Percentiles rank a stretch among this genome's conserved stretches.
Conservation (phyloP, 2,888 invertebrate genomes). For the Macrosoma leucophasiata region DNA sequence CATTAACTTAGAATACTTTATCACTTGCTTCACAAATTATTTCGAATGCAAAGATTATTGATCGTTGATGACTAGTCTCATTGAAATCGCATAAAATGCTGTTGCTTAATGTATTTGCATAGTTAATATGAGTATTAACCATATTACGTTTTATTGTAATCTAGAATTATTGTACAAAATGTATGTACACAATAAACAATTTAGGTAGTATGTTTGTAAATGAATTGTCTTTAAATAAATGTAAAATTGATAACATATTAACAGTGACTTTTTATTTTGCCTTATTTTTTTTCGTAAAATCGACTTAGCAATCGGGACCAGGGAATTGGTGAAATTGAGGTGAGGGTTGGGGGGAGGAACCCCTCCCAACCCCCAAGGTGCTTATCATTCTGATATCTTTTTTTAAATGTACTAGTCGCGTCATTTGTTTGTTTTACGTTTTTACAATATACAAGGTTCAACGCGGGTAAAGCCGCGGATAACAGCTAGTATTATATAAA, state of each 20-base stretch:
- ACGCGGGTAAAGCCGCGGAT: too few species aligned
- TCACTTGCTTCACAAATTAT: slow-evolving; percentile 29
- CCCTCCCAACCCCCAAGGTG: too few species aligned
- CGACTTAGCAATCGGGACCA: too few species aligned
- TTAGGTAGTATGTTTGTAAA: slow-evolving; percentile 66
- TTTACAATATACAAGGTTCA: too few species aligned
- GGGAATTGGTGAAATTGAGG: too few species aligned
- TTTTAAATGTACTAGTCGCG: too few species aligned
- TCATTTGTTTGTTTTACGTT: too few species aligned
- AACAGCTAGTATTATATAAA: too few species aligned
- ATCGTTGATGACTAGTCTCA: slow-evolving; percentile 60
- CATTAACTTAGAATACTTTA: slow-evolving; percentile 20
- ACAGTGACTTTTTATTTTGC: slow-evolving; percentile 24
- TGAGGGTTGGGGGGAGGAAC: too few species aligned
- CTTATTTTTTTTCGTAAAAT: not conserved
- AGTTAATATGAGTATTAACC: slow-evolving; percentile 56
- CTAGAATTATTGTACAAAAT: slow-evolving; percentile 61
- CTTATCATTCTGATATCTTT: too few species aligned
- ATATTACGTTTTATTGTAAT: slow-evolving; percentile 43
- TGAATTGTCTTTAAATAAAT: slow-evolving; percentile 67
- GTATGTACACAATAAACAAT: slow-evolving; percentile 60
- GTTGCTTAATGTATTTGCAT: slow-evolving; percentile 38
- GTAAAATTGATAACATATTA: slow-evolving; percentile 67
- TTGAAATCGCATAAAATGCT: slow-evolving; percentile 65
- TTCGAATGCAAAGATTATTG: slow-evolving; percentile 43